Conservation (phyloP, 1,140 invertebrate species). For the Tetramorium simillimum region DNA sequence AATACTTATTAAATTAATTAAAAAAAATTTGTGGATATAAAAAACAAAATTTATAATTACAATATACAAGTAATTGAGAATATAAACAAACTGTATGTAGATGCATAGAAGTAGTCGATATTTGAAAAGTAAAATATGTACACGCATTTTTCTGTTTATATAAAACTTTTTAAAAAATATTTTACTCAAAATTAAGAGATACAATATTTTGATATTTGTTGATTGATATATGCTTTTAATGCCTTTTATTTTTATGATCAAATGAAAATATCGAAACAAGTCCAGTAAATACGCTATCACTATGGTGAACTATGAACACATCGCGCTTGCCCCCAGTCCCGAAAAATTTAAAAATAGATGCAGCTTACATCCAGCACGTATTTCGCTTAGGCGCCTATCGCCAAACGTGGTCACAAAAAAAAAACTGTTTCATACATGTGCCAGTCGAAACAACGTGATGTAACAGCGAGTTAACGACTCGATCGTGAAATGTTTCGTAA, state of each 20-base stretch:
- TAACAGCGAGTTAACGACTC: slow-evolving; percentile 56
- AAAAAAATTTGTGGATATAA: not conserved
- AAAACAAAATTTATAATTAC: not conserved
- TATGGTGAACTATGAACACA: not conserved
- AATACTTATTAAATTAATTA: not conserved
- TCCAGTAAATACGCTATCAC: not conserved
- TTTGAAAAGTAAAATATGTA: not conserved
- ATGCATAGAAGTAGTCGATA: not conserved
- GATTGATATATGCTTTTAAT: not conserved
- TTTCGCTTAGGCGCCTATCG: slow-evolving; percentile 9
- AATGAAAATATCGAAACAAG: slow-evolving; percentile 13
- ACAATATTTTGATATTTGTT: not conserved
- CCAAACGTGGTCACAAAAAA: slow-evolving; percentile 27
- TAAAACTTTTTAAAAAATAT: not conserved
- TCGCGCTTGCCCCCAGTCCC: not conserved
- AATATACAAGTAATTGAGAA: not conserved
- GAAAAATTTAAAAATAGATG: slow-evolving; percentile 29
- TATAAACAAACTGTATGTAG: not conserved
- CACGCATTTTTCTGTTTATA: not conserved
- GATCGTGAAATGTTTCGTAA: slow-evolving; percentile 56
- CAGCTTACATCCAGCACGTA: not conserved
- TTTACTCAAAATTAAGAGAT: not conserved
- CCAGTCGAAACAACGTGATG: slow-evolving; percentile 17
- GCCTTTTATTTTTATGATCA: not conserved
- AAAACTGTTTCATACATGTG: slow-evolving; percentile 30